Evolutionary conservation across 2,797 vertebrate genomes (phyloP), one percentile per base, ranked within the genome.

Genomic region (Sebastes ruberrimus): DNA sequence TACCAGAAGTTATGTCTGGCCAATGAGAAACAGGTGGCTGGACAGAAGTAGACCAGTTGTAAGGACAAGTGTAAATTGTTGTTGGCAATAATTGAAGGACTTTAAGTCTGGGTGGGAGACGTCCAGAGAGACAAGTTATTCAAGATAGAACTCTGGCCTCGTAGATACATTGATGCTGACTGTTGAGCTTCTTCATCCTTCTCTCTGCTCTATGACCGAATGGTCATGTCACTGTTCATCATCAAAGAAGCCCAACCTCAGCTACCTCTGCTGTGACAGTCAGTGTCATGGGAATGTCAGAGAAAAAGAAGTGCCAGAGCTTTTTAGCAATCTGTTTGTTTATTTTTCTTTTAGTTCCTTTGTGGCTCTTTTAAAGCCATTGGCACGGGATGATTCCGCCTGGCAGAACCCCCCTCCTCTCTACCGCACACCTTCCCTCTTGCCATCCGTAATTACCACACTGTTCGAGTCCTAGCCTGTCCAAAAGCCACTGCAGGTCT

Each of bases 401-500:
- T 91, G 88, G 85, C 92, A 89, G 74, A 9, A 7, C 89, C 84
- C 89, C 78, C 83, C 75, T 84, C 84, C 89, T 81, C 87, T 86
- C 87, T 89, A 92, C 94, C 90, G 28, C 92, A 94, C 94, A 94
- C 93, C 92, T 93, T 94, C 88, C 86, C 91, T 88, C 88, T 94
- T 93, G 90, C 94, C 94, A 94, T 95, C 86, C 87, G 88, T 94
- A 95, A 96, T 95, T 94, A 95, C 95, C 93, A 92, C 94, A 94
- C 93, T 94, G 93, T 94, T 95, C 84, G 93, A 94, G 94, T 92
- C 91, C 88, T 70, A 85, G 94, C 90, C 90, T 90, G 92, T 95
- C 93, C 94, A 95, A 93, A 95, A 95, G 93, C 94, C 93, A 94
- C 94, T 95, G 95, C 94, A 95, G 95, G 95, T 95, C 91, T 94